A percentile compares a stretch with the other conserved stretches of the same genome.
phyloP scores from a whole-genome alignment of 2,888 invertebrate genomes.

The Leptarthrus brevirostris region DNA sequence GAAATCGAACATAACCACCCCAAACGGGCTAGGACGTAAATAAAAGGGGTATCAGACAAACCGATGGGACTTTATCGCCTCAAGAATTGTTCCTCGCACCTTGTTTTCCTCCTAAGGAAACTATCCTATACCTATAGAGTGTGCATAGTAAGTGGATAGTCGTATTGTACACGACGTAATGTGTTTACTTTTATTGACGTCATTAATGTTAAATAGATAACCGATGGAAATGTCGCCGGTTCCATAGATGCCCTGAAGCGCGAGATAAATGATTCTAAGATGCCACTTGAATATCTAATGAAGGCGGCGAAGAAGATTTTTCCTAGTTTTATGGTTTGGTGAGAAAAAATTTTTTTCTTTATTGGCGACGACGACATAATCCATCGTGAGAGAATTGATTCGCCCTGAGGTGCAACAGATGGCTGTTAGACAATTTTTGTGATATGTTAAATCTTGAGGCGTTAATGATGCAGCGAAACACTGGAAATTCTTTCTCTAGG shows the following conservation, averaged over 20 bases:
- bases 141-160: conserved; percentile 32
- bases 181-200: conserved; percentile 45
- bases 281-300: conserved; percentile 49
- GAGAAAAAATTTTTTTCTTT: conserved; percentile 37
- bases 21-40: neutral
- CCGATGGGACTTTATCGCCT: neutral
- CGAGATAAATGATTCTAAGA: conserved; percentile 36
- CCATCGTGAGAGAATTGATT: conserved; percentile 38
- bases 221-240: neutral
- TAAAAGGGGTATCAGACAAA: conserved; percentile 23
- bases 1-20: conserved; percentile 16
- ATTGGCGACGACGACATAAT: conserved; percentile 1
- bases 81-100: neutral
- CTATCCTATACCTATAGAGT: conserved; percentile 2
- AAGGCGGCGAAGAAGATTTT: conserved; percentile 37
- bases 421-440: neutral
- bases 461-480: no score
- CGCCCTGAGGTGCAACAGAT: conserved; percentile 14
- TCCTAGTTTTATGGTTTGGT: conserved; percentile 1
- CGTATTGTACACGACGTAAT: conserved; percentile 4
- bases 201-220: conserved; percentile 43
- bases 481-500: no score
- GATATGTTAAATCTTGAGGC: neutral
- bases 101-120: conserved; percentile 16
- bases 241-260: conserved; percentile 23